Conservation (phyloP, 2,797 vertebrate species). For the Parauchenoglanis ngamensis region DNA sequence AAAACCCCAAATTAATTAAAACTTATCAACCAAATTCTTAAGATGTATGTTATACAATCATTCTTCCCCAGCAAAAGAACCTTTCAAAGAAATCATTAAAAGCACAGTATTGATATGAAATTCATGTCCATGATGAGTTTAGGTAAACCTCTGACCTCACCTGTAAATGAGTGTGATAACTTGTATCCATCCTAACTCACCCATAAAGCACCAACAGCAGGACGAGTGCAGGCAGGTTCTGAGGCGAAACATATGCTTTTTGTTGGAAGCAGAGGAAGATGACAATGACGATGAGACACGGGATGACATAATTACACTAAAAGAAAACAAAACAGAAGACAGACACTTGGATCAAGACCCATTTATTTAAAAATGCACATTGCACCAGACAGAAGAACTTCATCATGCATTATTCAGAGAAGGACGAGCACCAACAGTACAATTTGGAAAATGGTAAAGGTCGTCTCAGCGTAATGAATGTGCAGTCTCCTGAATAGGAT, state of each 20-base stretch:
- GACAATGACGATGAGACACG: slow-evolving; percentile 86
- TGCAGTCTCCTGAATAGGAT: slow-evolving; percentile 39
- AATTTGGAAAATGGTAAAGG: slow-evolving; percentile 8
- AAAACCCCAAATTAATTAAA: no score
- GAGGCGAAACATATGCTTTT: slow-evolving; percentile 91
- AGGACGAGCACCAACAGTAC: not conserved
- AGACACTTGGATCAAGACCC: not conserved
- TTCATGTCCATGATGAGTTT: no score
- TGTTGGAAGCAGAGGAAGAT: slow-evolving; percentile 98
- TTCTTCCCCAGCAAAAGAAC: no score
- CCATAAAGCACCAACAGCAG: slow-evolving; percentile 91
- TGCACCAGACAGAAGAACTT: not conserved
- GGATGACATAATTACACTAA: slow-evolving; percentile 94
- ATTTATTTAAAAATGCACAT: slow-evolving; percentile 1
- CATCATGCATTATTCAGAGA: not conserved
- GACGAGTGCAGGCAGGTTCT: slow-evolving; percentile 90
- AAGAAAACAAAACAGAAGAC: slow-evolving; percentile 47
- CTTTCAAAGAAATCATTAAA: no score
- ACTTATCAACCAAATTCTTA: no score
- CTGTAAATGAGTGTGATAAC: not conserved
- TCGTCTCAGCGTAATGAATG: slow-evolving; percentile 21
- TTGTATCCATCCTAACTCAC: slow-evolving; percentile 72
- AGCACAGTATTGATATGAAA: no score
- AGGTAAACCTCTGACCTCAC: no score
- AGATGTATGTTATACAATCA: no score